A percentile compares a stretch with the other conserved stretches of the same genome.
These are phyloP conservation scores for Phania funesta DNA, from an alignment of 2,888 invertebrate species.

Conservation along the genomic window DNA sequence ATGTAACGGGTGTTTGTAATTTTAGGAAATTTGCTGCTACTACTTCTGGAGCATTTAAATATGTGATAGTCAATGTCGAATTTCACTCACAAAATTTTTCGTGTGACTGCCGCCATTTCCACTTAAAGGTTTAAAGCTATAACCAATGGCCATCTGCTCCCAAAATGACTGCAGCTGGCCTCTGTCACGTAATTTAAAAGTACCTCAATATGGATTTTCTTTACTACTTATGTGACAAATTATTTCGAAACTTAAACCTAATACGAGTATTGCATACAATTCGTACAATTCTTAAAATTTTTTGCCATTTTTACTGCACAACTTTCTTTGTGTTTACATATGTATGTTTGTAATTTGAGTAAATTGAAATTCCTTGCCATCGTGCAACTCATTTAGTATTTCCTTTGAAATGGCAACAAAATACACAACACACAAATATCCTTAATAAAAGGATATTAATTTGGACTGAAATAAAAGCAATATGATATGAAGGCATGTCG, in stretches of 20 bases:
- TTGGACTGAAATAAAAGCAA: conserved; percentile 25
- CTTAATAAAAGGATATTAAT: conserved; percentile 39
- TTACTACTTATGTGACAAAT: conserved; percentile 26
- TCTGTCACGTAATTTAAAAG: conserved; percentile 12
- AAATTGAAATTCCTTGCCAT: conserved; percentile 6
- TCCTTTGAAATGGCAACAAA: conserved; percentile 1
- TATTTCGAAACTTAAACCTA: not conserved
- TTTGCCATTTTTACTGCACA: not conserved
- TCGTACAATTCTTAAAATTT: not conserved
- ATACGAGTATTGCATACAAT: not conserved
- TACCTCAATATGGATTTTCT: not conserved
- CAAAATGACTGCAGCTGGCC: conserved; percentile 3
- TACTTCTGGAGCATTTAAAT: too few relatives aligned
- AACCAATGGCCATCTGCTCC: not conserved
- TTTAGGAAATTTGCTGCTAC: too few relatives aligned
- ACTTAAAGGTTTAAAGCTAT: too few relatives aligned
- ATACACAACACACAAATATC: not conserved
- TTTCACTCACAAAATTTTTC: too few relatives aligned
- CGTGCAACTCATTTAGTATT: conserved; percentile 37
- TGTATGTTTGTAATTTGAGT: conserved; percentile 9
- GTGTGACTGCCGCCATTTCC: too few relatives aligned
- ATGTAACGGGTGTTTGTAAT: too few relatives aligned
- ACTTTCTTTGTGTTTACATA: not conserved
- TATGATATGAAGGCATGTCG: conserved; percentile 52
- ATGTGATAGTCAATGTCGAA: too few relatives aligned